Base-by-base conservation (phyloP, 2,888 invertebrate species). In the Parnassius smintheus region DNA sequence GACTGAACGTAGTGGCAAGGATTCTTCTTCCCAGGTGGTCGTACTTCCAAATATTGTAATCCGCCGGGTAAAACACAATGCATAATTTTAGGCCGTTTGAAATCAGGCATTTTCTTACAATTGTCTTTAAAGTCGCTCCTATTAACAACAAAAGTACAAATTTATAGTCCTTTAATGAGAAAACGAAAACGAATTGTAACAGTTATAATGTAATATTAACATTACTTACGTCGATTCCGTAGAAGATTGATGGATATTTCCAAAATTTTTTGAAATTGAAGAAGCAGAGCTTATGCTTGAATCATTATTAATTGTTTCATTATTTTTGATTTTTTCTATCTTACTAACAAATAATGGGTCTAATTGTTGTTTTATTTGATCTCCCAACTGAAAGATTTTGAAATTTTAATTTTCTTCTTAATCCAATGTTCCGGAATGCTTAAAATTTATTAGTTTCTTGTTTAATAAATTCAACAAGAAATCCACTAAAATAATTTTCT, bases 11-110 rank as follows among this genome's bases (percentile, higher is more conserved):
- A 89, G 69, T 92, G 88, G 62, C 93, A 85, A 0, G 93, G 92
- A 1, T 85, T 76, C 66, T 86, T 88, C 69, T 79, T 82, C 0
- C 95, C 95, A 0, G 95, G 94, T 42, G 93, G 89, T 0, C 88
- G 84, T 0, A 95, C 92, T 48, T 93, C 89, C 46, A 95, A 80
- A 72, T 94, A 95, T 68, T 93, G 88, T 64, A 94, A 80, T 1
- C 90, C 92, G 2, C 94, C 94, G 0, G 95, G 94, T 13, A 95
- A 74, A 9, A 73, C 75, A 68, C 94, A 94, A 62, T 78, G 73
- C 1, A 69, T 75, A 3, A 86, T 82, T 54, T 72, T 72, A 0
- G 91, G 88, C 56, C 75, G 78, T 41, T 70, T 77, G 11, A 86
- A 73, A 0, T 73, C 68, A 1, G 87, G 83, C 8, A 86, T 56